Percentiles rank a stretch among this genome's conserved stretches.
phyloP scores from a whole-genome alignment of 1,140 invertebrate species.

The Brachystomella parvula region DNA sequence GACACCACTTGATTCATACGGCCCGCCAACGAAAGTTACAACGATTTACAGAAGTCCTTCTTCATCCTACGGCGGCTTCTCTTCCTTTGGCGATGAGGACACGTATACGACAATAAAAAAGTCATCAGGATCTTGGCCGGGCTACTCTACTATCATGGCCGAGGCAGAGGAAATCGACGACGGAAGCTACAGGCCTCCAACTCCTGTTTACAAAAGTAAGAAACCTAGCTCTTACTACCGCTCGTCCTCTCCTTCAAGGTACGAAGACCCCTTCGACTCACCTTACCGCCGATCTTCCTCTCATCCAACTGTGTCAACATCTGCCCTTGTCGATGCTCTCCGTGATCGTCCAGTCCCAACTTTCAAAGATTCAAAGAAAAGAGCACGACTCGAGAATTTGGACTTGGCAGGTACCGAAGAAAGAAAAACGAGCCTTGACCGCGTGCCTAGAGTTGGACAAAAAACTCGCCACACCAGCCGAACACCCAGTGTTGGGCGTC shows the following conservation, averaged over 20 bases:
- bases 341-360: neutral
- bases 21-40: neutral
- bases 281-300: neutral
- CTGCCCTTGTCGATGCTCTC: neutral
- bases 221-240: constrained; percentile 1
- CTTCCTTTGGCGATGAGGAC: too few relatives aligned
- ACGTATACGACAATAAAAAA: neutral
- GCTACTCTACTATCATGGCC: neutral
- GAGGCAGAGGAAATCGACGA: neutral
- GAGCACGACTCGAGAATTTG: neutral
- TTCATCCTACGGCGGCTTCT: neutral
- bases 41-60: neutral
- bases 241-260: neutral
- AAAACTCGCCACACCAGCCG: neutral
- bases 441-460: neutral
- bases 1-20: neutral
- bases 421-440: neutral
- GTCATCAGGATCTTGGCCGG: neutral
- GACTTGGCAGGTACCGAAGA: neutral
- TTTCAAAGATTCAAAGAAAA: neutral
- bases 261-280: constrained; percentile 3
- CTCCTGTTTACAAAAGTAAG: neutral
- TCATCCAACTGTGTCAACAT: neutral
- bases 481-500: neutral
- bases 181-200: constrained; percentile 5